A percentile compares a stretch with the other conserved stretches of the same genome.
phyloP scores from a whole-genome alignment of 2,113 vertebrate species.

The Plecotus auritus region DNA sequence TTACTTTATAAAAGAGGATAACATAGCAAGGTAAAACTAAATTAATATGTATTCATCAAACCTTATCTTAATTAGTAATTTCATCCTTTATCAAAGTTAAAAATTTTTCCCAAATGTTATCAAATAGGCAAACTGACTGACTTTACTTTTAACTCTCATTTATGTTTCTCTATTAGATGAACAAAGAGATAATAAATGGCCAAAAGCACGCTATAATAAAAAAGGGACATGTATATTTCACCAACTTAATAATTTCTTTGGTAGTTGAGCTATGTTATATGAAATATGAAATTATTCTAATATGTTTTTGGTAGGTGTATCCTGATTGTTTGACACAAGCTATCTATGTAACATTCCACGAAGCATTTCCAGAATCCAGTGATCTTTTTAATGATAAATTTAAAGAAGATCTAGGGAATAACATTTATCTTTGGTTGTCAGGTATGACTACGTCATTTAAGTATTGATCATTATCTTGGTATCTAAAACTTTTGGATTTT shows the following conservation, averaged over 20 bases:
- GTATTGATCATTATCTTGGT: neutral
- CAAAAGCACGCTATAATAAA: neutral
- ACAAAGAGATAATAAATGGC: neutral
- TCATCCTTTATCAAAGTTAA: neutral
- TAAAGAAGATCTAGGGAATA: conserved; percentile 72
- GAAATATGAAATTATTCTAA: neutral
- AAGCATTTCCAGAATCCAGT: conserved; percentile 74
- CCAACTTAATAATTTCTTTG: neutral
- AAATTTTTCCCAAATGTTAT: neutral
- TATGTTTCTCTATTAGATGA: neutral
- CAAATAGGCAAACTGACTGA: neutral
- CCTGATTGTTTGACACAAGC: conserved; percentile 76
- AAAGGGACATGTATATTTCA: neutral
- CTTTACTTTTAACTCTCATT: neutral
- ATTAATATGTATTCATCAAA: neutral
- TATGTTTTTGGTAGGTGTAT: conserved; percentile 71
- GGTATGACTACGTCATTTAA: conserved; percentile 63
- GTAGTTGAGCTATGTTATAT: neutral
- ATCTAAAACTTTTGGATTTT: conserved; percentile 12
- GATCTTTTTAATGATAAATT: conserved; percentile 72
- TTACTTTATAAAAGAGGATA: conserved; percentile 7
- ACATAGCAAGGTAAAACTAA: neutral
- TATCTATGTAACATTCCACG: conserved; percentile 72
- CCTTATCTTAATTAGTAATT: neutral
- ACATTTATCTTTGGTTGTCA: conserved; percentile 79